Evolutionary conservation across 2,888 invertebrate species (phyloP).

Genomic region (Zelleria hepariella): DNA sequence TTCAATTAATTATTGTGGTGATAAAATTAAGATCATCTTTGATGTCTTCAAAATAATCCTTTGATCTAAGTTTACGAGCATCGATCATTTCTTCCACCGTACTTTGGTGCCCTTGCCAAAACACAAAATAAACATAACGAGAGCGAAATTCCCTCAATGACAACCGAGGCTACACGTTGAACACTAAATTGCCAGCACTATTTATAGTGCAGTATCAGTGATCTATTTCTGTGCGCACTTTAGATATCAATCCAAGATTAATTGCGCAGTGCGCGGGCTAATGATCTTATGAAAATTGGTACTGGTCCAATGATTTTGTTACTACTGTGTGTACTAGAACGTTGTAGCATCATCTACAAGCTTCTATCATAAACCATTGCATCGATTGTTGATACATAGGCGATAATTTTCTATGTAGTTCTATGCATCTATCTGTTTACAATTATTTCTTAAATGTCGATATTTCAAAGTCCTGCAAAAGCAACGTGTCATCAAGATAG

Average conservation of each 20-base stretch:
- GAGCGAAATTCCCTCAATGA: constrained; percentile 14
- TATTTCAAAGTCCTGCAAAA: too few species aligned
- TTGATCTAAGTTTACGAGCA: background rate
- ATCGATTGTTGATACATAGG: background rate
- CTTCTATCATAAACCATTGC: background rate
- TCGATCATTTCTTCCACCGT: background rate
- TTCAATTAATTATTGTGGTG: too few species aligned
- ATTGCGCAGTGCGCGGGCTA: constrained; percentile 48
- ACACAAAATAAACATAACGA: constrained; percentile 9
- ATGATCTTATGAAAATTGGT: constrained; percentile 52
- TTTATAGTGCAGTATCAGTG: background rate
- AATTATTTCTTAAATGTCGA: background rate
- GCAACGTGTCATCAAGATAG: background rate
- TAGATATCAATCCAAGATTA: constrained; percentile 47
- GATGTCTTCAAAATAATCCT: too few species aligned
- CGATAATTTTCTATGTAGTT: background rate
- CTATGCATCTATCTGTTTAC: background rate
- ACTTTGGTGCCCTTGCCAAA: background rate
- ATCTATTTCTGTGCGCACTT: constrained; percentile 38
- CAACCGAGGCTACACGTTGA: background rate
- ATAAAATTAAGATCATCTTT: background rate
- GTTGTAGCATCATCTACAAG: background rate
- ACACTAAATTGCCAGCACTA: background rate
- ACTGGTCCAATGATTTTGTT: constrained; percentile 32
- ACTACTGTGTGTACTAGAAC: background rate